Evolutionary conservation across 1,140 invertebrate species (phyloP), one percentile per base, ranked within the genome.

Genomic region (Drosophila baimaii): DNA sequence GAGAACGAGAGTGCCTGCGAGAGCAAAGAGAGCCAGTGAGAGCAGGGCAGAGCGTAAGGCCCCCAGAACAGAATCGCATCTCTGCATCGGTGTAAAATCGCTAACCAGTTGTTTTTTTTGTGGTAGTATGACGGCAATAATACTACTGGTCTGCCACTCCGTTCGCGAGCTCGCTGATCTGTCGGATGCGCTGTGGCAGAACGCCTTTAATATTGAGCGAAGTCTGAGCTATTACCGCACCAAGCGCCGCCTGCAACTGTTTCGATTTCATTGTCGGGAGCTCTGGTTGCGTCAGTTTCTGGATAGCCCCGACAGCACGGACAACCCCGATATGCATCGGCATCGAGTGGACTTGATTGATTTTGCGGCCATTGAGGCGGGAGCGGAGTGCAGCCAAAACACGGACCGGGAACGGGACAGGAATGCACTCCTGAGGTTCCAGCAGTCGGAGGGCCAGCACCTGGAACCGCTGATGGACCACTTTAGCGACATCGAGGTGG

Each of bases 121-220:
- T 49, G 66, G 74, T 76, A 89, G 81, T 81, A 92, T 92, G 91
- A 91, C 83, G 58, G 89, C 91, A 77, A 64, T 92, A 70, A 69
- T 75, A 56, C 72, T 85, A 54, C 70, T 90, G 33, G 65, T 59
- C 37, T 75, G 64, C 57, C 71, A 63, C 70, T 71, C 81, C 17
- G 44, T 91, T 55, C 62, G 77, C 27, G 90, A 91, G 43, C 46
- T 92, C 19, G 80, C 72, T 65, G 84, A 83, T 75, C 75, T 91
- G 21, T 69, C 81, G 68, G 70, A 90, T 92, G 90, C 86, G 55
- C 81, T 89, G 69, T 72, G 79, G 69, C 79, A 73, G 19, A 89
- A 79, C 56, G 63, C 69, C 43, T 91, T 84, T 43, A 62, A 86
- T 62, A 64, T 84, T 10, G 52, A 47, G 2, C 65, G 58, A 61